These are phyloP conservation scores for Lordiphosa clarofinis DNA, from an alignment of 1,140 invertebrate species.

Conservation along the genomic window DNA sequence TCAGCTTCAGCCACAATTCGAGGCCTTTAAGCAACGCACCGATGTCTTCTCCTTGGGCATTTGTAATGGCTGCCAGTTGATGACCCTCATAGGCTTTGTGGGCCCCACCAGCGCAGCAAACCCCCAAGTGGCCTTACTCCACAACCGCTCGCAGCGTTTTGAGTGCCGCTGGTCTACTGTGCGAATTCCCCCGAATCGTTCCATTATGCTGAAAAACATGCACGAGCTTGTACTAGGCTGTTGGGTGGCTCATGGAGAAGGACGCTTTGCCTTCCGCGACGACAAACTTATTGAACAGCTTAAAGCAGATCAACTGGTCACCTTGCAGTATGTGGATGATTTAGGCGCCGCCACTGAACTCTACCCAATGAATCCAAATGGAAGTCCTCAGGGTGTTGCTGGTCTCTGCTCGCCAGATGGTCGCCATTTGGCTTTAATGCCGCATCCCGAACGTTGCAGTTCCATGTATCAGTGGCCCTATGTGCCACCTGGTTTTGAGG, in stretches of 20 bases:
- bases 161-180: slow-evolving; percentile 96
- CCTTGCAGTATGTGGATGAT: slow-evolving; percentile 93
- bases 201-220: slow-evolving; percentile 95
- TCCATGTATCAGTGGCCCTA: slow-evolving; percentile 93
- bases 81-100: slow-evolving; percentile 92
- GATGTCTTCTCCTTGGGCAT: slow-evolving; percentile 98
- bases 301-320: slow-evolving; percentile 83
- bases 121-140: slow-evolving; percentile 88
- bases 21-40: slow-evolving; percentile 85
- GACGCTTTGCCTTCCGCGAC: slow-evolving; percentile 85
- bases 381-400: slow-evolving; percentile 88
- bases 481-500: slow-evolving; percentile 81
- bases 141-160: slow-evolving; percentile 91
- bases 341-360: slow-evolving; percentile 85
- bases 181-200: slow-evolving; percentile 84
- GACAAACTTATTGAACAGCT: slow-evolving; percentile 82
- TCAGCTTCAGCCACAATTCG: slow-evolving; percentile 85
- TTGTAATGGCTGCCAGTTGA: slow-evolving; percentile 98
- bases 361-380: slow-evolving; percentile 98
- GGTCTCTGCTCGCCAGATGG: slow-evolving; percentile 94
- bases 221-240: slow-evolving; percentile 91
- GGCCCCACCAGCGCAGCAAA: slow-evolving; percentile 70
- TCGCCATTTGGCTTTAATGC: slow-evolving; percentile 98
- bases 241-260: slow-evolving; percentile 99
- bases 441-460: slow-evolving; percentile 96